Conservation (phyloP, 1,140 invertebrate genomes). For the Drosophila sucinea region DNA sequence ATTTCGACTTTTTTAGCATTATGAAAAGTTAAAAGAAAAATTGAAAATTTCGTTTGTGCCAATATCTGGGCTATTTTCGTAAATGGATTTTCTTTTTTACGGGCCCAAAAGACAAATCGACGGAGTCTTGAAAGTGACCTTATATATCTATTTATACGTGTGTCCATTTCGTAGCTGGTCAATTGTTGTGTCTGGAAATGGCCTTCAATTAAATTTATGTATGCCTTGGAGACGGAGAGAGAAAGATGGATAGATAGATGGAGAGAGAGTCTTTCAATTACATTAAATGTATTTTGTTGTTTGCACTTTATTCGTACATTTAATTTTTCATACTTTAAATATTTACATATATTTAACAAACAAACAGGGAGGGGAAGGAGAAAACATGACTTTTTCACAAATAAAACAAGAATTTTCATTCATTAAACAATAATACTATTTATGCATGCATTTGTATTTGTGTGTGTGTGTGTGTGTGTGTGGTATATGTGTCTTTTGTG, state of each 20-base stretch:
- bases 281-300: conserved; percentile 81
- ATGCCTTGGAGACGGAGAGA: background rate
- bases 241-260: background rate
- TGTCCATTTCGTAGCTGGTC: background rate
- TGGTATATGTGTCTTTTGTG: conserved; percentile 35
- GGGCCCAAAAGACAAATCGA: background rate
- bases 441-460: conserved; percentile 75
- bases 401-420: conserved; percentile 81
- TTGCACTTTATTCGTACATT: conserved; percentile 81
- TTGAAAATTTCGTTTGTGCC: too few relatives aligned
- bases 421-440: conserved; percentile 81
- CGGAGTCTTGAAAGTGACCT: background rate
- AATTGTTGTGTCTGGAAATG: background rate
- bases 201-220: conserved; percentile 1
- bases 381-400: conserved; percentile 81
- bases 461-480: conserved; percentile 35
- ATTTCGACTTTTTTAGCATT: too few relatives aligned
- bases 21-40: too few relatives aligned
- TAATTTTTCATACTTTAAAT: conserved; percentile 82
- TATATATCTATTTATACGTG: background rate
- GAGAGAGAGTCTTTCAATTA: conserved; percentile 49
- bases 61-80: too few relatives aligned
- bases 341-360: conserved; percentile 82
- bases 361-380: conserved; percentile 55
- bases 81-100: too few relatives aligned